These are phyloP conservation scores for Strix aluco DNA, from an alignment of 2,113 vertebrate genomes.

Conservation along the genomic window DNA sequence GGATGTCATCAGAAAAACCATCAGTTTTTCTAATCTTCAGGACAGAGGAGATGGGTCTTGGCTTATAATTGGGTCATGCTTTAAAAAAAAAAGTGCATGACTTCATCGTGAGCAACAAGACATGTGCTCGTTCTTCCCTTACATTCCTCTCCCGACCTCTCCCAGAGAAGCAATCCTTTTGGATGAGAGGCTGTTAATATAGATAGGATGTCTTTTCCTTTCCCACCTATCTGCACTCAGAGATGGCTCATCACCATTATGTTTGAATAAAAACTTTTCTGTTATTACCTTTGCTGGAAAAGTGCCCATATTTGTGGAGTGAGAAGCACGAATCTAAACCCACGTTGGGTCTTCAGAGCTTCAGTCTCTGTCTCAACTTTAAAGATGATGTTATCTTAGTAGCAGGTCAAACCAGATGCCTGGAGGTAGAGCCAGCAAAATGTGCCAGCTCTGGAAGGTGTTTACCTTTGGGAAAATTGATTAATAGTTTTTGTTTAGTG, in stretches of 20 bases:
- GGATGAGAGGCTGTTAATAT: not conserved
- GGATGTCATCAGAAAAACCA: slow-evolving; percentile 43
- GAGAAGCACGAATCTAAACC: not conserved
- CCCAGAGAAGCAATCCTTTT: not conserved
- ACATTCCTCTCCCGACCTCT: not conserved
- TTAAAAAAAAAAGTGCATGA: not conserved
- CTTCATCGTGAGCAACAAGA: not conserved
- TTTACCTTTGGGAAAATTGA: not conserved
- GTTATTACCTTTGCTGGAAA: slow-evolving; percentile 1
- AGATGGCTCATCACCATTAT: not conserved
- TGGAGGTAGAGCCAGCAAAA: not conserved
- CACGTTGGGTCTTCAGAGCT: not conserved
- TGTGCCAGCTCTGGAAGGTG: not conserved
- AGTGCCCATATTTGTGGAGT: not conserved
- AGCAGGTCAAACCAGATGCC: not conserved
- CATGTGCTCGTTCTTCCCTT: not conserved
- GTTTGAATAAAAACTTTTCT: not conserved
- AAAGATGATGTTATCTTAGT: not conserved
- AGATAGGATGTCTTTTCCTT: not conserved
- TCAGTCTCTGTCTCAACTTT: not conserved
- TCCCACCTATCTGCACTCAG: not conserved
- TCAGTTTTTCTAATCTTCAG: slow-evolving; percentile 41
- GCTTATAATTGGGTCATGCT: slow-evolving; percentile 41
- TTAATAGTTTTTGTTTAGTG: not conserved
- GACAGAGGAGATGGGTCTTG: not conserved